phyloP scores from a whole-genome alignment of 2,113 vertebrate species.

The Ptilonorhynchus violaceus region DNA sequence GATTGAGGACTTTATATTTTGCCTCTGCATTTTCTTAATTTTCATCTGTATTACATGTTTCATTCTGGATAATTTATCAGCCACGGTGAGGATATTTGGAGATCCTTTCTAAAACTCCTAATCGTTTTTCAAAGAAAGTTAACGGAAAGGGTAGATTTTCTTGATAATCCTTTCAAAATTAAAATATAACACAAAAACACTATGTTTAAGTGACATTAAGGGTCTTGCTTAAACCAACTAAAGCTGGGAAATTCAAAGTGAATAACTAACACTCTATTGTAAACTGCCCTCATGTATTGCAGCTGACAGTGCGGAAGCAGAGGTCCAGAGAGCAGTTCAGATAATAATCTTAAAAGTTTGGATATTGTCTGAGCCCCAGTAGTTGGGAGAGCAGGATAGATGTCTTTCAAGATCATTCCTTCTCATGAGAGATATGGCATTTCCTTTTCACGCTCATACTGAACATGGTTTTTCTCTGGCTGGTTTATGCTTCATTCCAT shows the following conservation, averaged over 20 bases:
- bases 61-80: constrained; percentile 62
- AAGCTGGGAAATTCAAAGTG: constrained; percentile 64
- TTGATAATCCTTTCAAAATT: constrained; percentile 78
- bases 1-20: constrained; percentile 63
- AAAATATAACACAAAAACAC: constrained; percentile 63
- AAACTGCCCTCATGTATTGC: constrained; percentile 59
- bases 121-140: constrained; percentile 71
- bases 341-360: constrained; percentile 34
- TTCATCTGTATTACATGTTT: constrained; percentile 49
- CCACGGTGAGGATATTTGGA: constrained; percentile 63
- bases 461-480: neutral
- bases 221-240: constrained; percentile 61
- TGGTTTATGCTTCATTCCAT: neutral
- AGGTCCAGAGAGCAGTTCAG: constrained; percentile 63
- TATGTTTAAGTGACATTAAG: constrained; percentile 69
- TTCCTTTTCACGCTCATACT: neutral
- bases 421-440: neutral
- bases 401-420: neutral
- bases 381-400: neutral
- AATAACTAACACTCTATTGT: constrained; percentile 36
- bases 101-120: constrained; percentile 67
- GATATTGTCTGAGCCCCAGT: neutral
- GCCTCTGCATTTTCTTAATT: constrained; percentile 48
- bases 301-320: constrained; percentile 57
- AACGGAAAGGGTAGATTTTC: constrained; percentile 73